These are phyloP conservation scores for Pilophorus perplexus DNA, from an alignment of 2,888 invertebrate genomes.

Conservation along the genomic window DNA sequence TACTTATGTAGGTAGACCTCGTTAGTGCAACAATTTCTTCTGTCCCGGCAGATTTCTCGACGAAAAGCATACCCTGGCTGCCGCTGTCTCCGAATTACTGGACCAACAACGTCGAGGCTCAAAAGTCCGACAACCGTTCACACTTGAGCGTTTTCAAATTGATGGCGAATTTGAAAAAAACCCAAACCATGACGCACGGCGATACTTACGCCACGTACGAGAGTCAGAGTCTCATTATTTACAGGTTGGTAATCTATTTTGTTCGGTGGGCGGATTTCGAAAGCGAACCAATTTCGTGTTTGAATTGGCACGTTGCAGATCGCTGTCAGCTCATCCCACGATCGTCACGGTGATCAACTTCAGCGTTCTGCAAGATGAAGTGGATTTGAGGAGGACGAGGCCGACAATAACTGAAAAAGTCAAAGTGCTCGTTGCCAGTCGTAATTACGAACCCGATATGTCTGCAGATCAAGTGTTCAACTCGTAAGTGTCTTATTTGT, in stretches of 20 bases:
- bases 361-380: slow-evolving; percentile 49
- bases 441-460: too few relatives aligned
- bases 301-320: too few relatives aligned
- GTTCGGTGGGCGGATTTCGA: neutral
- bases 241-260: neutral
- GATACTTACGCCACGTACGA: neutral
- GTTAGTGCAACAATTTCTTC: too few relatives aligned
- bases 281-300: too few relatives aligned
- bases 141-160: slow-evolving; percentile 47
- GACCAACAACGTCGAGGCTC: slow-evolving; percentile 51
- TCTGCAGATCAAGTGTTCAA: too few relatives aligned
- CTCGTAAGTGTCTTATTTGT: too few relatives aligned
- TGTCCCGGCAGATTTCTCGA: too few relatives aligned
- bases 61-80: slow-evolving; percentile 62
- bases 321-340: slow-evolving; percentile 41
- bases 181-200: slow-evolving; percentile 53
- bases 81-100: slow-evolving; percentile 60
- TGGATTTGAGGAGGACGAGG: slow-evolving; percentile 14
- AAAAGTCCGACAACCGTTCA: slow-evolving; percentile 36
- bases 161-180: slow-evolving; percentile 49
- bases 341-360: slow-evolving; percentile 59
- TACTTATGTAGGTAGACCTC: too few relatives aligned
- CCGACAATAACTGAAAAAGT: slow-evolving; percentile 11
- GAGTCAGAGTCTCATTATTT: neutral
- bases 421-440: slow-evolving; percentile 3